Evolutionary conservation across 2,113 vertebrate species (phyloP).

Genomic region (Chunga burmeisteri): DNA sequence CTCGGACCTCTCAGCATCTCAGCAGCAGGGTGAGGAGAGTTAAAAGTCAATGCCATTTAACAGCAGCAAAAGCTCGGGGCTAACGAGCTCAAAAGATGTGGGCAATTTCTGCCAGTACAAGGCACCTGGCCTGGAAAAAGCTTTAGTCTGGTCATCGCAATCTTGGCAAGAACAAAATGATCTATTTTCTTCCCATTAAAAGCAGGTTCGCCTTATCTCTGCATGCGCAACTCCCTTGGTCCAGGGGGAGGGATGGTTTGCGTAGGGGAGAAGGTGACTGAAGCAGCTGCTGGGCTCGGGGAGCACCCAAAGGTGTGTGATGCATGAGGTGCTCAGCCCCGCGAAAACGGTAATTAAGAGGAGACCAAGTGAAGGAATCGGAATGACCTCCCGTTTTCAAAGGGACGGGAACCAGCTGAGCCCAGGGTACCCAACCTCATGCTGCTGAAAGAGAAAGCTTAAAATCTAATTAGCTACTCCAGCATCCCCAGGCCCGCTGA

Average conservation of each 20-base stretch:
- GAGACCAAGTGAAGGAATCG: background rate
- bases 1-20: background rate
- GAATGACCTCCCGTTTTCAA: background rate
- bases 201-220: background rate
- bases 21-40: background rate
- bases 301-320: background rate
- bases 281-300: accelerated
- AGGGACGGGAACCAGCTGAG: background rate
- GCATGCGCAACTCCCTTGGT: accelerated
- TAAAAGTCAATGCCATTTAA: accelerated
- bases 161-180: background rate
- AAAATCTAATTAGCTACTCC: background rate
- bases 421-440: accelerated
- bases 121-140: background rate
- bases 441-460: background rate
- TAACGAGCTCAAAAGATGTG: background rate
- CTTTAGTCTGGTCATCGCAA: background rate
- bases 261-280: background rate
- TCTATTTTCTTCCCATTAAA: background rate
- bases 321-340: background rate
- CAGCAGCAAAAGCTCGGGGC: background rate
- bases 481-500: background rate
- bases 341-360: background rate
- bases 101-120: background rate
- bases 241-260: background rate